Evolutionary conservation across 1,140 invertebrate species (phyloP), one percentile per base, ranked within the genome.

Genomic region (Drosophila ironensis): DNA sequence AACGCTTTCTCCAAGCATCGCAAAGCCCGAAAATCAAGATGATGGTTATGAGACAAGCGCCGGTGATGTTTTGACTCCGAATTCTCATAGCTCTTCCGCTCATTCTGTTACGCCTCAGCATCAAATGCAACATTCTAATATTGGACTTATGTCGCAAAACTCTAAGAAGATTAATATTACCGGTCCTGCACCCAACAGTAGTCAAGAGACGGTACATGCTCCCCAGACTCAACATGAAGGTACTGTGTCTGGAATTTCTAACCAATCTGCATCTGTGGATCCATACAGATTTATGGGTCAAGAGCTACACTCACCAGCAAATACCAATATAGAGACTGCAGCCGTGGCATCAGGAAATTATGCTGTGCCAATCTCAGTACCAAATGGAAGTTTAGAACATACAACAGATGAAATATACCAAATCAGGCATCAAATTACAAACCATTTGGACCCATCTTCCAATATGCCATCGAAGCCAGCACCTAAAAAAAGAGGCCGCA

Each of bases 11-110:
- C 90, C 92, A 45, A 89, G 90, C 86, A 93, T 93, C 89, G 64
- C 68, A 1, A 94, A 94, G 80, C 92, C 94, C 77, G 95, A 96
- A 90, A 93, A 93, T 67, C 93, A 95, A 87, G 95, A 96, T 92
- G 95, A 96, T 91, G 95, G 95, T 63, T 96, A 96, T 91, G 95
- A 96, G 91, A 96, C 95, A 64, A 94, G 94, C 91, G 95, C 94
- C 76, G 95, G 95, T 90, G 93, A 95, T 89, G 93, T 94, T 80
- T 90, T 94, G 82, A 92, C 92, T 20, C 92, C 92, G 33, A 92
- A 92, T 60, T 92, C 92, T 17, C 91, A 92, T 74, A 92, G 91
- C 56, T 92, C 92, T 27, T 92, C 92, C 24, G 91, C 91, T 37
- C 92, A 92, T 56, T 92, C 92, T 28, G 89, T 90, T n/a, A 91